Conservation (phyloP, 2,888 invertebrate species). For the Cylindroiulus punctatus region DNA sequence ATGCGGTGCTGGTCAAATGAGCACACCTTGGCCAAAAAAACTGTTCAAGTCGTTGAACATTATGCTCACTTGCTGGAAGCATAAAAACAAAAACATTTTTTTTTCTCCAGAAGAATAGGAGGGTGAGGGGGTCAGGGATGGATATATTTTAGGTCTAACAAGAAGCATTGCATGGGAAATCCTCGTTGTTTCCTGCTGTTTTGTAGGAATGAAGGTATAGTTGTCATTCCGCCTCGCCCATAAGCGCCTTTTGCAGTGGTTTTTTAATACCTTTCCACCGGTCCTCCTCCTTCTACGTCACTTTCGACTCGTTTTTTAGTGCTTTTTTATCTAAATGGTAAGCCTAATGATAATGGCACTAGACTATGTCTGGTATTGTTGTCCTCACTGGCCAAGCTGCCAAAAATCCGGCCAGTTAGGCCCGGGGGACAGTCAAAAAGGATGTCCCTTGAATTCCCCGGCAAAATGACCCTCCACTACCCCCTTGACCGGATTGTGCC, state of each 20-base stretch:
- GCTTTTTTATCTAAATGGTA: slow-evolving; percentile 45
- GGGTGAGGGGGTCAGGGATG: slow-evolving; percentile 41
- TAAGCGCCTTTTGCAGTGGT: slow-evolving; percentile 24
- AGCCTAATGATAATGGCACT: slow-evolving; percentile 39
- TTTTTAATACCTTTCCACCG: slow-evolving; percentile 33
- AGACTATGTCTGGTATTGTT: slow-evolving; percentile 16
- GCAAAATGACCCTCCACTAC: no score
- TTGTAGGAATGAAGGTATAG: slow-evolving; percentile 51
- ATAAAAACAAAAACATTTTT: slow-evolving; percentile 48
- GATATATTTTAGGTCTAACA: slow-evolving; percentile 48
- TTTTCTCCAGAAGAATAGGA: slow-evolving; percentile 25
- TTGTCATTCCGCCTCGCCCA: slow-evolving; percentile 52
- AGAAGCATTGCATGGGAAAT: slow-evolving; percentile 47
- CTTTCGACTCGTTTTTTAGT: slow-evolving; percentile 46
- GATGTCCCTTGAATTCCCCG: background rate
- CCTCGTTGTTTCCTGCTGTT: slow-evolving; percentile 48
- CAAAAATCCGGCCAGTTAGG: slow-evolving; percentile 33
- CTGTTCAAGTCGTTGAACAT: background rate
- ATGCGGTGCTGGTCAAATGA: slow-evolving; percentile 34
- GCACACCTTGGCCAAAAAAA: slow-evolving; percentile 3
- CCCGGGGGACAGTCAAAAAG: background rate
- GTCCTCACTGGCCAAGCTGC: slow-evolving; percentile 5
- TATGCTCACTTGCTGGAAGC: slow-evolving; percentile 27
- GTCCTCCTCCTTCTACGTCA: slow-evolving; percentile 20
- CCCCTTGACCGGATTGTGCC: no score